Base-by-base conservation (phyloP, 2,113 vertebrate species). In the Notarius quadriscutis region DNA sequence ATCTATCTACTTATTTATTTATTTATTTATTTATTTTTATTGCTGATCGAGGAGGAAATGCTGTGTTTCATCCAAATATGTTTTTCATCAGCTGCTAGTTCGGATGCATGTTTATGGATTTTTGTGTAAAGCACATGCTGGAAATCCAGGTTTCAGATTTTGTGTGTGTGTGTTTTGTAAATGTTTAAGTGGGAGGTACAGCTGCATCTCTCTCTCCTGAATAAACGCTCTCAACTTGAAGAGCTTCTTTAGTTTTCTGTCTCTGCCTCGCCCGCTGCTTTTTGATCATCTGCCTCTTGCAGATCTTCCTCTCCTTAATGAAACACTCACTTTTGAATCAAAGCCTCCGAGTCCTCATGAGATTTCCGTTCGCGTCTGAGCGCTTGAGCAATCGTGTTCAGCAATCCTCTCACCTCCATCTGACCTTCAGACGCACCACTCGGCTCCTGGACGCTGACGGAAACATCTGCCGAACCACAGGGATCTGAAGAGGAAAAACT, bases 101-200 rank as follows among this genome's bases (percentile, higher is more conserved):
- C 7, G 6, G 8, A 74, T 74, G 14, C 34, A 20, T 0, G 7
- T 20, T 25, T 77, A 20, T 11, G 17, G 41, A 41, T 77, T 50
- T 22, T 20, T 22, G 34, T 50, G 48, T 48, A 50, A 50, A 0
- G 7, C 14, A 48, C 34, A n/a, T 53, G 75, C 5, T 53, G 10
- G 14, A 50, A 22, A 53, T 78, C 14, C 20, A 78, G 34, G 14
- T 62, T 30, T 34, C 71, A 60, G 71, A 41, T 41, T 55, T 2
- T 55, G 62, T n/a, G 27, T 69, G 65, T 34, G 27, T 20, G 34
- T 74, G 41, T 18, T 57, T 48, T 41, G 87, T 53, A 30, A 27
- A 78, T 83, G 67, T 84, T 60, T 75, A 53, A 67, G 55, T 67
- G 58, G 27, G 79, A 41, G 17, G 27, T 86, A 11, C 67, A 51